Percentiles rank a stretch among this genome's conserved stretches.
These are phyloP conservation scores for Clarias laeviceps DNA, from an alignment of 2,797 vertebrate species.

Conservation along the genomic window DNA sequence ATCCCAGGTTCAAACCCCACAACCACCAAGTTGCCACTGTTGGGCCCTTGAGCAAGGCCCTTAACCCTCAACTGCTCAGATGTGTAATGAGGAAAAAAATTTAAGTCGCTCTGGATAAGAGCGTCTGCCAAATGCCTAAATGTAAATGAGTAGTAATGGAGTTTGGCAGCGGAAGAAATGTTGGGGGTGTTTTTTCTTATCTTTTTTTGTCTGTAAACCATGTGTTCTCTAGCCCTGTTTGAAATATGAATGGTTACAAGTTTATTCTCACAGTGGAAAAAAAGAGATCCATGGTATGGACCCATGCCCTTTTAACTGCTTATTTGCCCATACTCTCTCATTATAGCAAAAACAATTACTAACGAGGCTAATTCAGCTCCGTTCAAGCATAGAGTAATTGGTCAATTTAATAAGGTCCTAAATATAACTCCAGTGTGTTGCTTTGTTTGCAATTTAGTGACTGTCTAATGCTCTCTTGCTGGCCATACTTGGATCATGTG, in stretches of 20 bases:
- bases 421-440: slow-evolving; percentile 61
- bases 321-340: slow-evolving; percentile 60
- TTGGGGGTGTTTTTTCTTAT: slow-evolving; percentile 43
- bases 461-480: slow-evolving; percentile 50
- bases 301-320: slow-evolving; percentile 57
- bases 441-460: slow-evolving; percentile 60
- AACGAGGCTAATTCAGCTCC: slow-evolving; percentile 63
- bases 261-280: slow-evolving; percentile 36
- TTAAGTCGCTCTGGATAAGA: no score
- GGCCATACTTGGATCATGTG: slow-evolving; percentile 60
- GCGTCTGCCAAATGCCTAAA: no score
- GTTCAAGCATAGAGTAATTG: slow-evolving; percentile 66
- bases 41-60: no score
- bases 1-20: no score
- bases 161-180: slow-evolving; percentile 50
- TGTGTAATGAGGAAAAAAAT: no score
- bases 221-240: slow-evolving; percentile 67
- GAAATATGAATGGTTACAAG: slow-evolving; percentile 57
- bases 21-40: no score
- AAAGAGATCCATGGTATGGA: slow-evolving; percentile 29
- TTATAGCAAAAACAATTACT: slow-evolving; percentile 69
- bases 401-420: slow-evolving; percentile 60
- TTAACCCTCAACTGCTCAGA: no score
- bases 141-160: slow-evolving; percentile 43
- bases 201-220: slow-evolving; percentile 65